These are phyloP conservation scores for Melieria omissa DNA, from an alignment of 2,888 invertebrate species.

Conservation along the genomic window DNA sequence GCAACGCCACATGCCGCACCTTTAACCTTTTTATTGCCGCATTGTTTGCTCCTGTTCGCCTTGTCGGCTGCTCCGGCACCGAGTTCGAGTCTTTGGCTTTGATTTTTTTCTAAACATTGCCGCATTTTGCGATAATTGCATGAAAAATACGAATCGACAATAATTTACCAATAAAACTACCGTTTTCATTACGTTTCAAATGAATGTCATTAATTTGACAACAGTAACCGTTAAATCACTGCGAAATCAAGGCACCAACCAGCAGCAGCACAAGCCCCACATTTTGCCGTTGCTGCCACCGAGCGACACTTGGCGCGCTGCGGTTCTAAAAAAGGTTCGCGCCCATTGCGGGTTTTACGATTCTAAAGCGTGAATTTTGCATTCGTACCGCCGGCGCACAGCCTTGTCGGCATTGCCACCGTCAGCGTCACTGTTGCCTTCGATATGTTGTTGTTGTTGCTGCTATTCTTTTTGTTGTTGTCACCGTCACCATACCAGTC, in stretches of 20 bases:
- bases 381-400: not conserved
- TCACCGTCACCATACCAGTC: no score
- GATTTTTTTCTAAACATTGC: no score
- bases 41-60: not conserved
- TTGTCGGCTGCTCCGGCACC: no score
- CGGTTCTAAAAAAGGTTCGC: not conserved
- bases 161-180: slow-evolving; percentile 41
- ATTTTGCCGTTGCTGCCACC: not conserved
- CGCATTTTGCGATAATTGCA: no score
- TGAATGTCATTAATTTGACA: slow-evolving; percentile 63
- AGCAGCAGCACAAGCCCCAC: not conserved
- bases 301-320: not conserved
- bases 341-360: no score
- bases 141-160: slow-evolving; percentile 9
- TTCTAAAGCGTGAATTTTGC: not conserved
- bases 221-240: slow-evolving; percentile 40
- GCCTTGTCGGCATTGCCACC: not conserved
- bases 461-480: not conserved
- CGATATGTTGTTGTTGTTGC: slow-evolving; percentile 50
- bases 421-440: not conserved
- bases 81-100: no score
- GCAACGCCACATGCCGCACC: slow-evolving; percentile 36
- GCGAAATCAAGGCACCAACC: slow-evolving; percentile 26
- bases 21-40: slow-evolving; percentile 36
- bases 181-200: slow-evolving; percentile 43